Evolutionary conservation across 2,888 invertebrate genomes (phyloP).

Genomic region (Drosophila paracracens): DNA sequence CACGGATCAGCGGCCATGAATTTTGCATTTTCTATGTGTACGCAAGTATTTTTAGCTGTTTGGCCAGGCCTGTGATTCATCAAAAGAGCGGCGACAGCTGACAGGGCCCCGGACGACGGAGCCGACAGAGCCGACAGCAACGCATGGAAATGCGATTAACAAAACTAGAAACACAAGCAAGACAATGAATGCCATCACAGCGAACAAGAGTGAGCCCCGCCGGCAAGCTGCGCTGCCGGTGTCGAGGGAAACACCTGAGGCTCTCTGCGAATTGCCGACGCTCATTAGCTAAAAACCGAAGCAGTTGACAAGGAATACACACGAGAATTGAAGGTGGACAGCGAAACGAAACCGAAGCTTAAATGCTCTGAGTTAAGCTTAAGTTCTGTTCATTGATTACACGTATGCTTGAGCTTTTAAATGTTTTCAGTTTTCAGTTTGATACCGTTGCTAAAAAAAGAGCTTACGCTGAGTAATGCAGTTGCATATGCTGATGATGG

Average conservation of each 20-base stretch:
- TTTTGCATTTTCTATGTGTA: constrained; percentile 60
- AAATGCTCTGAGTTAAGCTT: constrained; percentile 35
- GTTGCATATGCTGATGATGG: constrained; percentile 11
- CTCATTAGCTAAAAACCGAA: constrained; percentile 62
- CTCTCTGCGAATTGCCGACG: constrained; percentile 56
- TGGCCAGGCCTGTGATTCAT: constrained; percentile 76
- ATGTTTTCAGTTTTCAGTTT: neutral
- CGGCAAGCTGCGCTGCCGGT: constrained; percentile 34
- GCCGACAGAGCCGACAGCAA: constrained; percentile 56
- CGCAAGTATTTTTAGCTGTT: constrained; percentile 69
- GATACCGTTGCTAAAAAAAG: constrained; percentile 20
- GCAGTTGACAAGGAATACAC: constrained; percentile 58
- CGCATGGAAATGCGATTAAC: constrained; percentile 73
- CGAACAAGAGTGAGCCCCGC: constrained; percentile 16
- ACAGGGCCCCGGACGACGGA: constrained; percentile 52
- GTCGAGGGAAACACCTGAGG: constrained; percentile 72
- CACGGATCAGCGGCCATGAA: constrained; percentile 59
- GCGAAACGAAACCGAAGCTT: constrained; percentile 15
- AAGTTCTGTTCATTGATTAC: neutral
- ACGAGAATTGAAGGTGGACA: constrained; percentile 22
- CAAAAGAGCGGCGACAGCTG: constrained; percentile 76
- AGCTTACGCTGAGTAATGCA: constrained; percentile 11
- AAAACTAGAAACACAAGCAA: constrained; percentile 55
- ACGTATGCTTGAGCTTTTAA: neutral
- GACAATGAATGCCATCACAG: constrained; percentile 56